Conservation (phyloP, 1,140 invertebrate species). For the Phortica variegata region DNA sequence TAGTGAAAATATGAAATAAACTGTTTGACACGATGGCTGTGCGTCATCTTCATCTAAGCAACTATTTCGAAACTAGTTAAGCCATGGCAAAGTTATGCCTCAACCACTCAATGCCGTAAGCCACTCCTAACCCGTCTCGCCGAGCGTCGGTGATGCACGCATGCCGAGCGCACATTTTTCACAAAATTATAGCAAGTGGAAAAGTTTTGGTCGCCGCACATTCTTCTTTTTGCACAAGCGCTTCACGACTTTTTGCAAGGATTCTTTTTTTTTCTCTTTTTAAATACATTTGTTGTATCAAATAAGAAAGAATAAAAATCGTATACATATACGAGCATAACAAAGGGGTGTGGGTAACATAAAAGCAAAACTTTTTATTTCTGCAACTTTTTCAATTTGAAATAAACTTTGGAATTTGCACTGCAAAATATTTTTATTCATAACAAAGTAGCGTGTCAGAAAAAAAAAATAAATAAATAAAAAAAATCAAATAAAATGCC, state of each 20-base stretch:
- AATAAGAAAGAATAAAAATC: too few species aligned
- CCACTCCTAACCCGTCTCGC: too few species aligned
- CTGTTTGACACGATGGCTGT: too few species aligned
- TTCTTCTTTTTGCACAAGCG: slow-evolving; percentile 4
- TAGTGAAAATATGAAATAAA: too few species aligned
- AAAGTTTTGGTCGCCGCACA: neutral
- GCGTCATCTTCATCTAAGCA: too few species aligned
- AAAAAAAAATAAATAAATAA: slow-evolving; percentile 19
- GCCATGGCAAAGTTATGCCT: too few species aligned
- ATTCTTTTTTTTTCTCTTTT: slow-evolving; percentile 9
- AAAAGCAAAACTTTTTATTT: slow-evolving; percentile 32
- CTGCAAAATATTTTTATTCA: slow-evolving; percentile 41
- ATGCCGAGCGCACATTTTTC: too few species aligned
- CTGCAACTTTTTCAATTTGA: slow-evolving; percentile 55
- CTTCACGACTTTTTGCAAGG: slow-evolving; percentile 13
- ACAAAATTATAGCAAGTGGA: neutral
- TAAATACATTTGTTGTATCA: neutral
- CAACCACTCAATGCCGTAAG: too few species aligned
- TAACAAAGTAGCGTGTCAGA: slow-evolving; percentile 44
- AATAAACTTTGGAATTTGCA: slow-evolving; percentile 46
- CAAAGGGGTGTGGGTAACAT: slow-evolving; percentile 25
- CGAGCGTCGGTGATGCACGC: too few species aligned
- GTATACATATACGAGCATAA: too few species aligned
- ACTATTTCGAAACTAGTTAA: too few species aligned
- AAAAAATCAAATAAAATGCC: slow-evolving; percentile 19